Evolutionary conservation across 2,888 invertebrate genomes (phyloP), one percentile per base, ranked within the genome.

Genomic region (Tetranychus piercei): DNA sequence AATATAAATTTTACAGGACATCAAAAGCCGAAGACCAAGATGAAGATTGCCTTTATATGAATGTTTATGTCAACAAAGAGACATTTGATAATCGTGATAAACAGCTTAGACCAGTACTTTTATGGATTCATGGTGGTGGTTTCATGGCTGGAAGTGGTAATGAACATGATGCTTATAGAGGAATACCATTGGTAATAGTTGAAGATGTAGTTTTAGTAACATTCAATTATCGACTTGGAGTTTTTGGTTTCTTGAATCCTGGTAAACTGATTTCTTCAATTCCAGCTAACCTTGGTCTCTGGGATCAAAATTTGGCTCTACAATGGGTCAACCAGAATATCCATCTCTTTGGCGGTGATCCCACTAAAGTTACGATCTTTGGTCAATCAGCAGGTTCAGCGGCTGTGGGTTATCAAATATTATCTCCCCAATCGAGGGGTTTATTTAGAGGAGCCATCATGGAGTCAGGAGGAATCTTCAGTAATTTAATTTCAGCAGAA

Each of bases 91-190:
- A 71, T 34, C 55, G 55, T 15, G 15, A 9, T 55, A 34, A 15
- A 15, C n/a, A 71, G 20, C 9, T 18, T 6, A 45, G 11, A 69
- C 43, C 73, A 5, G 73, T 73, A 15, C 66, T 73, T 9, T 7
- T 73, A n/a, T 73, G 69, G 66, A 67, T 73, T n/a, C 73, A 73
- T 69, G 73, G 73, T 23, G 73, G 73, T 3, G 73, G 22, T 1
- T 73, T 73, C 22, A 11, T 34, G 69, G 20, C 8, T 20, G 73
- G 73, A 18, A 20, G 66, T 8, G 22, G 34, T 6, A 23, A n/a
- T 15, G 44, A 72, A 20, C 18, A 18, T 20, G 67, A 73, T 44
- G 22, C 44, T 11, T 67, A 23, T 9, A 20, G 55, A 9, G 55
- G 55, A 45, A 55, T 45, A 11, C 20, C 44, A 23, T 73, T 73